phyloP scores from a whole-genome alignment of 2,113 vertebrate genomes.

The Suricata suricatta region DNA sequence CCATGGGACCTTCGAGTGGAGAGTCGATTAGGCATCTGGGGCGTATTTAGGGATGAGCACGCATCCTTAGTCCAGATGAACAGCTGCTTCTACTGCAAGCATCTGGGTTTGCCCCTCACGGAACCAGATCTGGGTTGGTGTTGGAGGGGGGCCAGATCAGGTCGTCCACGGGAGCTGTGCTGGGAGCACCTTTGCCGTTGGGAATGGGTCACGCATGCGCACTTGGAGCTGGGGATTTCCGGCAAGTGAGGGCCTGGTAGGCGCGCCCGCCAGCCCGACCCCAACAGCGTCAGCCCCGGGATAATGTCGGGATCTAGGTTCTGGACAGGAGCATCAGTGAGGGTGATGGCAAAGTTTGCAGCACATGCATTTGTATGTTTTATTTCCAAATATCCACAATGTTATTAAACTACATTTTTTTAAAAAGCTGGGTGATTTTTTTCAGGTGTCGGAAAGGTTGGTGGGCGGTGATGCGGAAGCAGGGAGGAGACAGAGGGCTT shows the following conservation, averaged over 20 bases:
- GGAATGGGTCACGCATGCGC: background rate
- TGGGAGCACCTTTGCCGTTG: background rate
- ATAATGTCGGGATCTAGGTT: background rate
- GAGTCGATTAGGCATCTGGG: background rate
- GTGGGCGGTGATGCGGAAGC: fast-evolving
- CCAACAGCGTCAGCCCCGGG: too few species aligned
- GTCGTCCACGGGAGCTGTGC: background rate
- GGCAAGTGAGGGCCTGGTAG: background rate
- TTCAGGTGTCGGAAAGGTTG: background rate
- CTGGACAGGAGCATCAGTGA: background rate
- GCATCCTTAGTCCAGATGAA: background rate
- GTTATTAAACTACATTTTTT: background rate
- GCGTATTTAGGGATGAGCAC: background rate
- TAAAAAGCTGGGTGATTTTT: background rate
- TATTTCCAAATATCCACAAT: background rate
- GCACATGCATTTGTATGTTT: background rate
- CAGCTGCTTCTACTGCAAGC: background rate
- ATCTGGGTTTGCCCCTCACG: background rate
- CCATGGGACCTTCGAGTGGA: background rate
- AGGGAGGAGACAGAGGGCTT: fast-evolving
- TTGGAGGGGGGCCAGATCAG: fast-evolving
- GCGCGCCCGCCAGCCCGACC: background rate
- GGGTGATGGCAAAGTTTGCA: background rate
- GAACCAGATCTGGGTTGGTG: background rate
- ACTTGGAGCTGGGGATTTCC: background rate